Evolutionary conservation across 2,888 invertebrate genomes (phyloP), one percentile per base, ranked within the genome.

Genomic region (Deilephila elpenor): DNA sequence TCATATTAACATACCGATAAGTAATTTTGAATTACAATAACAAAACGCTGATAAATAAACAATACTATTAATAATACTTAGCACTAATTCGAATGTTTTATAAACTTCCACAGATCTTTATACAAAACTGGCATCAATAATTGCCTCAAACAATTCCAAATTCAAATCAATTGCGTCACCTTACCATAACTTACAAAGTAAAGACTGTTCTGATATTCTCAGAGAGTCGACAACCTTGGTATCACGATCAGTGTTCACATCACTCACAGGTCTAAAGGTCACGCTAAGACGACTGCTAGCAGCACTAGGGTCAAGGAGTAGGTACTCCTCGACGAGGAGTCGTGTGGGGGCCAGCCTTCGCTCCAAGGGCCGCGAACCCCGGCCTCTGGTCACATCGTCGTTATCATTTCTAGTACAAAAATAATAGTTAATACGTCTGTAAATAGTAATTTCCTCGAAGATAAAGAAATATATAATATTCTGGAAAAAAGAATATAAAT

Each of bases 371-470:
- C 89, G 70, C 86, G 89, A 78, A 86, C 91, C 71, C 82, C 87
- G 37, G 86, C 88, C 80, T 89, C 89, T 74, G 94, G 94, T 94
- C 94, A 94, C 82, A 93, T 93, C 64, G 93, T 93, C 70, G 94
- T 93, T 80, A 89, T 88, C 93, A 93, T 92, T 83, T 93, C 94
- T 94, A 75, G 6, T 25, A 73, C 11, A 53, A 60, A n/a, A 37
- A 78, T 71, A 44, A 72, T 20, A 11, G 71, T 71, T 25, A n/a
- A 71, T 61, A 17, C 60, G 56, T 20, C 14, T 44, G 44, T 44
- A 44, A 1, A 44, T 11, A 44, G 11, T 44, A 14, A 44, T 44
- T 44, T 11, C 11, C 11, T 44, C 14, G 11, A 3, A 1, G 3
- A 11, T 32, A 32, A 32, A 32, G 32, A 32, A 25, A 37, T 37